phyloP scores from a whole-genome alignment of 2,888 invertebrate genomes.

The Perithous albicinctus region DNA sequence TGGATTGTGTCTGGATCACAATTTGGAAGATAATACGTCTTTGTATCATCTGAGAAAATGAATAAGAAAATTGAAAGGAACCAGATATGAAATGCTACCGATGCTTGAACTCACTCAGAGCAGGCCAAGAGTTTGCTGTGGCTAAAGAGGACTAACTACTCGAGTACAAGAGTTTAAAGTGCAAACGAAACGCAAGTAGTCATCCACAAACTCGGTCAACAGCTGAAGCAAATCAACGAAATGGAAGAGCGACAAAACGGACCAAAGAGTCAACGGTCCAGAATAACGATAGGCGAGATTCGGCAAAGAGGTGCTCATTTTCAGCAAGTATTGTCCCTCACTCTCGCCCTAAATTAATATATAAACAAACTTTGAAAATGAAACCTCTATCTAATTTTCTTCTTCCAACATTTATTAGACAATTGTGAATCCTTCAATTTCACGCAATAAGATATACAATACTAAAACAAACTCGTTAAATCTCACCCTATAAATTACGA shows the following conservation, averaged over 20 bases:
- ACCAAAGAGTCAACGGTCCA: background rate
- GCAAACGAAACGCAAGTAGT: constrained; percentile 35
- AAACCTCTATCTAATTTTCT: background rate
- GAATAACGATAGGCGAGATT: too few relatives aligned
- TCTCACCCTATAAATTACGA: background rate
- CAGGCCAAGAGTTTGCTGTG: background rate
- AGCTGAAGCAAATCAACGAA: constrained; percentile 16
- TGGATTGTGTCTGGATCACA: background rate
- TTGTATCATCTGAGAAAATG: background rate
- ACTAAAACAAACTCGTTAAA: background rate
- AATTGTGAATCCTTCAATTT: background rate
- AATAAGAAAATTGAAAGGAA: background rate
- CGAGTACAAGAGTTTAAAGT: constrained; percentile 46
- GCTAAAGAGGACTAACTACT: constrained; percentile 50
- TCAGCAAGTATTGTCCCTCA: too few relatives aligned
- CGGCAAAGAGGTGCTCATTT: too few relatives aligned
- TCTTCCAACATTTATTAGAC: background rate
- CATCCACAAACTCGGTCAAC: constrained; percentile 3
- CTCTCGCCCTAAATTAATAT: too few relatives aligned
- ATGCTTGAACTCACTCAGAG: background rate
- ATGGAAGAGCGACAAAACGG: constrained; percentile 2
- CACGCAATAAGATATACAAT: background rate
- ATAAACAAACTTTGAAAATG: background rate
- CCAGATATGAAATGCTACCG: background rate
- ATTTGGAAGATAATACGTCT: background rate